Conservation (phyloP, 2,113 vertebrate genomes). For the Gasterosteus nipponicus region DNA sequence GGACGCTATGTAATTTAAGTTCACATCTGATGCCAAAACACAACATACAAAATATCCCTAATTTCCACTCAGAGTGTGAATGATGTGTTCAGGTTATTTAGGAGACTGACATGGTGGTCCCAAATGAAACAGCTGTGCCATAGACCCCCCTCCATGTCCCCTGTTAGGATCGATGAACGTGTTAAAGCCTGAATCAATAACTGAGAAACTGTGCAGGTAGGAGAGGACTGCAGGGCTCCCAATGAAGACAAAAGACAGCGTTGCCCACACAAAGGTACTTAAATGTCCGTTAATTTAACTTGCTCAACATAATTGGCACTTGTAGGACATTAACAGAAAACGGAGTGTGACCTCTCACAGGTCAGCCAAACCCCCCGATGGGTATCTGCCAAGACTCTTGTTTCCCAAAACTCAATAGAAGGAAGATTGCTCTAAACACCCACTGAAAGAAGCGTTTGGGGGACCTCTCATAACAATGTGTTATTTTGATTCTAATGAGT, state of each 20-base stretch:
- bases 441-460: neutral
- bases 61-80: neutral
- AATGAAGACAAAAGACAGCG: constrained; percentile 22
- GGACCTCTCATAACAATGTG: neutral
- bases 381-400: neutral
- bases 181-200: constrained; percentile 62
- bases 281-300: neutral
- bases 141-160: constrained; percentile 1
- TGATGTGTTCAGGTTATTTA: neutral
- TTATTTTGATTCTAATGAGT: neutral
- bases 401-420: neutral
- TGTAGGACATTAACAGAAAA: constrained; percentile 2
- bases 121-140: constrained; percentile 57
- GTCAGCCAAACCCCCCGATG: neutral
- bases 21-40: neutral
- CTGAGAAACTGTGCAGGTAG: constrained; percentile 19
- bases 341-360: neutral
- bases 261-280: neutral
- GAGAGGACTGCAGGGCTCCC: neutral
- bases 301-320: neutral
- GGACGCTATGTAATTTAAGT: neutral
- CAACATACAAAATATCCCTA: neutral
- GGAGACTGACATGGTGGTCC: constrained; percentile 23
- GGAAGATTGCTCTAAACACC: neutral
- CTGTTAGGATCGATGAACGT: constrained; percentile 54